Base-by-base conservation (phyloP, 2,797 vertebrate species). In the Chrysolophus pictus region DNA sequence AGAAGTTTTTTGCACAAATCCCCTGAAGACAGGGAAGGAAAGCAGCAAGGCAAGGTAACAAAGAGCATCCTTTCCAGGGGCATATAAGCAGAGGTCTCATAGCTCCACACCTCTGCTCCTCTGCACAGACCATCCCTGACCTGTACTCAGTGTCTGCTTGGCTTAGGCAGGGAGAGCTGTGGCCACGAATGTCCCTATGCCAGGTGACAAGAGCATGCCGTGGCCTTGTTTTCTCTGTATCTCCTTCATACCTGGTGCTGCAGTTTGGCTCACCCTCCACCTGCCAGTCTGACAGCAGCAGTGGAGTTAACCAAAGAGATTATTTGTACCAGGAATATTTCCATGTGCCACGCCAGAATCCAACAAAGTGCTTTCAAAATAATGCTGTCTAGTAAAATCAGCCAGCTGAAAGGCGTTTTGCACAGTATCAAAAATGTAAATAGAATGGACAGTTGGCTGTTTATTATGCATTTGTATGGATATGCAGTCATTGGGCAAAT, bases 371-470 rank as follows among this genome's bases (percentile, higher is more conserved):
- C 70, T 95, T 92, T 62, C 75, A 92, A 88, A 95, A 77, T 88
- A 92, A 88, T 55, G 51, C 63, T 92, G 80, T 84, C 92, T 90
- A 82, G 79, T 94, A 87, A 96, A 95, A 93, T 74, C 85, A 96
- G 82, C 83, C 92, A 94, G 90, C 73, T 95, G 95, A 95, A 95
- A 93, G 78, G 55, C 81, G 59, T 95, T 96, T 96, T 78, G 29
- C 68, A 90, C 78, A 75, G 85, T 60, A 94, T 83, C 73, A 68
- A 79, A 95, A 89, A 94, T 86, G 90, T 94, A 95, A 96, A 95
- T 85, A 95, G 33, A 94, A 80, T 11, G 88, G 92, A 90, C 90
- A 77, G 17, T 90, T 95, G 87, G 88, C 49, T 19, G 2, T 42
- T 75, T 90, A 75, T 59, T 82, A 58, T 41, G 41, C 31, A 53